Evolutionary conservation across 2,888 invertebrate species (phyloP), one percentile per base, ranked within the genome.

Genomic region (Criorhina ranunculi): DNA sequence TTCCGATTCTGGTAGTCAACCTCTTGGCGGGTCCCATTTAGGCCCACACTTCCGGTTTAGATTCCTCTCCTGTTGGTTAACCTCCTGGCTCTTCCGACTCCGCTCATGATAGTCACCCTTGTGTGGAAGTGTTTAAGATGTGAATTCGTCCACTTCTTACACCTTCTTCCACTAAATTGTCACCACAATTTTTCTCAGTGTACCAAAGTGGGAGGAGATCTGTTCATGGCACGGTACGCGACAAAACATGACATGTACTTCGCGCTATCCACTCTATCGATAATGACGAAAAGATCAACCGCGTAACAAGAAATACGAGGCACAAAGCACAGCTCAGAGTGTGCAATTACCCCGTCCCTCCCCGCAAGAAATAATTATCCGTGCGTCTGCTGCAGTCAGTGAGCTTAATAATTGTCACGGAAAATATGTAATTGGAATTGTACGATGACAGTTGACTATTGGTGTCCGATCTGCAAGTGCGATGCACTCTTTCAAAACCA

Each of bases 241-340:
- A 62, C 51, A 67, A 60, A 66, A 51, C 33, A 60, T 46, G 24
- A 15, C 62, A 62, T 62, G 8, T 46, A 46, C 19, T 29, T 57
- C 46, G 9, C 64, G 44, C 64, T 35, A 37, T 49, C 49, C 40
- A n/a, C 11, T 60, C 15, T 64, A 79, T 79, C 70, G 78, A 70
- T 79, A 72, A 79, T 72, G 70, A 70, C 62, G 53, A 72, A 79
- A 57, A 72, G 70, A 72, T 79, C 78, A 64, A 29, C 42, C 62
- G 60, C 59, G 37, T 72, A 62, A 77, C 64, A 70, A 70, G 70
- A 55, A 78, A 35, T 15, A 55, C 37, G 19, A 57, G n/a, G 24
- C 24, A 24, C 24, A 24, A 57, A 17, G 24, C 24, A 24, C 24
- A 24, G 24, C 46, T 53, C 69, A 37, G 57, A 57, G 62, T 29